phyloP scores from a whole-genome alignment of 2,797 vertebrate species.

The Bryconaethiops microstoma region DNA sequence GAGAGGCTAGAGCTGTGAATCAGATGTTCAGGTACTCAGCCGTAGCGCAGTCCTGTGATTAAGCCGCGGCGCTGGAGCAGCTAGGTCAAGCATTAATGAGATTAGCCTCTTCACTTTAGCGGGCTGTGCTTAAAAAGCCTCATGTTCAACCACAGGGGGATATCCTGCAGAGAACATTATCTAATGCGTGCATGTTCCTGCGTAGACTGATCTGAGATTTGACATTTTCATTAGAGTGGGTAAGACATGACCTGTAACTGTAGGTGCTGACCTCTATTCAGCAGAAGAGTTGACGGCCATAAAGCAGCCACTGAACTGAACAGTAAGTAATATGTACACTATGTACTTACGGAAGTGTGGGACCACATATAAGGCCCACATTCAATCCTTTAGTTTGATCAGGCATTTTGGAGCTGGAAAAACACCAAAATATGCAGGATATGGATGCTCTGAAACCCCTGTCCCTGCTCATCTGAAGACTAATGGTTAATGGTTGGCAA shows the following conservation, averaged over 20 bases:
- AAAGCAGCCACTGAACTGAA: background rate
- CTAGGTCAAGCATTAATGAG: slow-evolving; percentile 72
- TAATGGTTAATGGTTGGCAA: too few relatives aligned
- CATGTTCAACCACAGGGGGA: slow-evolving; percentile 44
- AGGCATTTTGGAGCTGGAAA: too few relatives aligned
- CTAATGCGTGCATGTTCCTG: slow-evolving; percentile 16
- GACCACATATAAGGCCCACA: too few relatives aligned
- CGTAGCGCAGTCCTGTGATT: slow-evolving; percentile 56
- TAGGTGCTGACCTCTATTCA: background rate
- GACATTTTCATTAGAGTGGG: background rate
- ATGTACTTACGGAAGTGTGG: too few relatives aligned
- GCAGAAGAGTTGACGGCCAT: background rate
- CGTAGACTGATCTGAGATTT: slow-evolving; percentile 4
- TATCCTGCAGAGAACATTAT: slow-evolving; percentile 62
- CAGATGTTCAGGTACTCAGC: slow-evolving; percentile 23
- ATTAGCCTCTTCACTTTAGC: slow-evolving; percentile 75
- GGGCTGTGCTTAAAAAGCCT: slow-evolving; percentile 64
- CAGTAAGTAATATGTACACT: background rate
- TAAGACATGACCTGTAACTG: slow-evolving; percentile 8
- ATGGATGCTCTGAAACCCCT: too few relatives aligned
- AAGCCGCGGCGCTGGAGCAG: slow-evolving; percentile 59
- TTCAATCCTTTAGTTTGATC: too few relatives aligned
- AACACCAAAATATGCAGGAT: too few relatives aligned
- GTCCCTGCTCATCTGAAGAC: too few relatives aligned
- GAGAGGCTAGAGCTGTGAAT: slow-evolving; percentile 12